Percentiles rank a stretch among this genome's conserved stretches.
phyloP scores from a whole-genome alignment of 2,888 invertebrate species.

The Megaustenia siamemsis region DNA sequence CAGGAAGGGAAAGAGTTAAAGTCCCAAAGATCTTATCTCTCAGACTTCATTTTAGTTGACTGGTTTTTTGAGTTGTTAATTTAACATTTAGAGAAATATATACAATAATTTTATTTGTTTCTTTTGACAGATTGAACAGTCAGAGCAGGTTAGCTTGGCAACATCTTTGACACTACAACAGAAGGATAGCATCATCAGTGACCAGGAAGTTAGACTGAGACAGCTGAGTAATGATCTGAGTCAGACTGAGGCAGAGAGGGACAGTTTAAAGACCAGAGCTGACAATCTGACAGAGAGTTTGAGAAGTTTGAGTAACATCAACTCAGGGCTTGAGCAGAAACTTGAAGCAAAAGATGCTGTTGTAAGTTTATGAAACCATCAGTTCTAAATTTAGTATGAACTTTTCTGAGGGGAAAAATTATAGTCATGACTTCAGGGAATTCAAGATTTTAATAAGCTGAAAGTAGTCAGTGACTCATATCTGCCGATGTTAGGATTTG shows the following conservation, averaged over 20 bases:
- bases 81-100: no score
- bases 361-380: slow-evolving; percentile 57
- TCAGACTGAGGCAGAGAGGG: slow-evolving; percentile 59
- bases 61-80: no score
- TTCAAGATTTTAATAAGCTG: no score
- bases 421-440: no score
- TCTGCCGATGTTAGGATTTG: no score
- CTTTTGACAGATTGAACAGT: slow-evolving; percentile 51
- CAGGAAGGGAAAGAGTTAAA: no score
- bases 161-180: slow-evolving; percentile 62
- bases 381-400: background rate
- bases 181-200: slow-evolving; percentile 65
- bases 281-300: slow-evolving; percentile 68
- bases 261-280: slow-evolving; percentile 62
- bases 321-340: slow-evolving; percentile 64
- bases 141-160: slow-evolving; percentile 61
- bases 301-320: slow-evolving; percentile 63
- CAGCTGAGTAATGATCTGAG: slow-evolving; percentile 59
- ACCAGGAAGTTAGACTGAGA: slow-evolving; percentile 64
- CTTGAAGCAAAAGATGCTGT: slow-evolving; percentile 64
- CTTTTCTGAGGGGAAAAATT: no score
- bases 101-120: no score
- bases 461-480: no score
- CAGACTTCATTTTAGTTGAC: no score
- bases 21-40: no score